Evolutionary conservation across 2,113 vertebrate species (phyloP).

Genomic region (Periophthalmodon schlosseri): DNA sequence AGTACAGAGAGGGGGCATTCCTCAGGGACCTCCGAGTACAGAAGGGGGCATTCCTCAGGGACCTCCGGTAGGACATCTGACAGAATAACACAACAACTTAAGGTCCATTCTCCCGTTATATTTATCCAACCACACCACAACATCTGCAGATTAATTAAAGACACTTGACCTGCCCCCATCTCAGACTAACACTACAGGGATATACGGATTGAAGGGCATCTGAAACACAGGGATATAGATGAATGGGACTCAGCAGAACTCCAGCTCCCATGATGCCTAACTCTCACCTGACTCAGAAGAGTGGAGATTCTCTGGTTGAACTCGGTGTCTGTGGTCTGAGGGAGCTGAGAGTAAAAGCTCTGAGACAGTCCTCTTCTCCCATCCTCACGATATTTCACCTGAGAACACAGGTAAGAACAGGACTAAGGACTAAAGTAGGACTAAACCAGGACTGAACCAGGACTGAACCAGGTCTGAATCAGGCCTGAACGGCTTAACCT

Average conservation of each 20-base stretch:
- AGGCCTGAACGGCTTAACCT: no score
- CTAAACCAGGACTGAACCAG: no score
- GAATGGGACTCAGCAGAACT: background rate
- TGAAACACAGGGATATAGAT: no score
- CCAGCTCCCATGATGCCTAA: no score
- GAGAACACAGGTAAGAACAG: background rate
- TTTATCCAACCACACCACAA: background rate
- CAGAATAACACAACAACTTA: background rate
- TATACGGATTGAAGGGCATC: no score
- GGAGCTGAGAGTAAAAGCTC: slow-evolving; percentile 63
- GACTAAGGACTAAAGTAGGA: background rate
- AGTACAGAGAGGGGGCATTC: slow-evolving; percentile 36
- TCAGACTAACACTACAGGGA: no score
- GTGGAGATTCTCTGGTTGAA: slow-evolving; percentile 63
- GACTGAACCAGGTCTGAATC: no score
- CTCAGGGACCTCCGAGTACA: slow-evolving; percentile 71
- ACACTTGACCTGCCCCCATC: background rate
- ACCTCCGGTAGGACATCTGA: slow-evolving; percentile 84
- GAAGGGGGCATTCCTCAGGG: slow-evolving; percentile 18
- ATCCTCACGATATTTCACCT: slow-evolving; percentile 64
- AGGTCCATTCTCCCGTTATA: no score
- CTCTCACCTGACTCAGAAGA: slow-evolving; percentile 78
- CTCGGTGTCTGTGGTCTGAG: slow-evolving; percentile 47
- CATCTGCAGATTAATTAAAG: no score
- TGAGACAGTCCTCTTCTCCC: slow-evolving; percentile 38